Evolutionary conservation across 2,888 invertebrate genomes (phyloP), one percentile per base, ranked within the genome.

Genomic region (Lasioglossum vierecki): DNA sequence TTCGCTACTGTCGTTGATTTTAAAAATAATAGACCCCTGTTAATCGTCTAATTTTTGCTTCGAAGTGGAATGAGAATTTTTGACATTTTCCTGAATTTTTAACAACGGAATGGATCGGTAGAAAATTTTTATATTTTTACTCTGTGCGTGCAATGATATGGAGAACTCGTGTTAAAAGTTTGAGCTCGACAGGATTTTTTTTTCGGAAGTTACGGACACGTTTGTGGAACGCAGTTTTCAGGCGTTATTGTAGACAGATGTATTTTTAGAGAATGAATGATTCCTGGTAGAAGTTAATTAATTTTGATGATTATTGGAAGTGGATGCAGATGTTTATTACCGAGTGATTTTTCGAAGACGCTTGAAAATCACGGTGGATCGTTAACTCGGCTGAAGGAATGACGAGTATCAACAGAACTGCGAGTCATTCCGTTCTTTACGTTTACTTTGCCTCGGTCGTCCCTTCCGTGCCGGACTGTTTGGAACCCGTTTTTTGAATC

Each of bases 341-440:
- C 8, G 35, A 22, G 35, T 41, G 4, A 39, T 70, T 41, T 70
- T n/a, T 70, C n/a, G n/a, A 41, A n/a, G 13, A 11, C 13, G 39
- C 41, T 41, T 22, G 5, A 79, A 82, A 79, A 74, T 79, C 68
- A 15, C 30, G 26, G 44, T 39, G 3, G 76, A 79, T 88, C 77
- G 83, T 88, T 85, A 85, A 78, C 76, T 83, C 53, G 76, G 77
- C 22, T 77, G 86, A 80, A 88, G 88, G 88, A 83, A 66, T n/a
- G 74, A 79, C 76, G 74, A 79, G 80, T 73, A 80, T 88, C 89
- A 79, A 78, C 83, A 68, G 82, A 82, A 82, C 72, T 76, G 73
- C 87, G 72, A 89, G 71, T 88, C 83, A 88, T 89, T 73, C 73
- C 41, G 79, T 85, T 88, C 77, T 79, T 85, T 77, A 15, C 68